Conservation (phyloP, 2,888 invertebrate species). For the Tenthredo amoena region DNA sequence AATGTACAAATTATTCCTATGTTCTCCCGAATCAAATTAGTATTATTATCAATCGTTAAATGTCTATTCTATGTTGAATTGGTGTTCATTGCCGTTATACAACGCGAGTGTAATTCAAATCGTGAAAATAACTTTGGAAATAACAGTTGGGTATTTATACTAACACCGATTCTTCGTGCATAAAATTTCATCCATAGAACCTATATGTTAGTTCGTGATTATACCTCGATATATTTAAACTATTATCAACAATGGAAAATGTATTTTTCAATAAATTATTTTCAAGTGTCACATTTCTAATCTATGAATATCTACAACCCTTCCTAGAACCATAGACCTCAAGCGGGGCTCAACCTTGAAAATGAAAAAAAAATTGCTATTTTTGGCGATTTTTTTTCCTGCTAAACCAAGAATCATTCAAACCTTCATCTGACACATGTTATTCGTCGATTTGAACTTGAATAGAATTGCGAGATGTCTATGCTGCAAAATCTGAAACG, state of each 20-base stretch:
- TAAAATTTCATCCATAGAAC: background rate
- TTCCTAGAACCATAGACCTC: background rate
- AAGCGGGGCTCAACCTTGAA: too few species aligned
- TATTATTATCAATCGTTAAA: background rate
- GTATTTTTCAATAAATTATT: conserved; percentile 49
- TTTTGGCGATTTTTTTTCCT: background rate
- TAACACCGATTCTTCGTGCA: background rate
- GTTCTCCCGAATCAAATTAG: background rate
- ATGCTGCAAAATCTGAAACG: too few species aligned
- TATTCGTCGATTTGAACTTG: too few species aligned
- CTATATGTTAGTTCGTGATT: background rate
- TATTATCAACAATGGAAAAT: background rate
- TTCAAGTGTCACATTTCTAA: background rate
- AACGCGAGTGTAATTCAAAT: background rate
- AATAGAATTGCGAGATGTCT: too few species aligned
- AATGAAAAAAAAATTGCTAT: background rate
- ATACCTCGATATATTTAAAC: conserved; percentile 1
- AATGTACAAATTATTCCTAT: conserved; percentile 25
- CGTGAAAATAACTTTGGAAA: background rate
- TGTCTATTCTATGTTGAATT: background rate
- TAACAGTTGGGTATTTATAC: background rate
- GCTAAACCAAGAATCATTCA: too few species aligned
- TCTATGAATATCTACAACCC: background rate
- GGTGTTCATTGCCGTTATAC: background rate
- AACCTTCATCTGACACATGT: too few species aligned